Conservation (phyloP, 2,113 vertebrate species). For the Neomonachus schauinslandi region DNA sequence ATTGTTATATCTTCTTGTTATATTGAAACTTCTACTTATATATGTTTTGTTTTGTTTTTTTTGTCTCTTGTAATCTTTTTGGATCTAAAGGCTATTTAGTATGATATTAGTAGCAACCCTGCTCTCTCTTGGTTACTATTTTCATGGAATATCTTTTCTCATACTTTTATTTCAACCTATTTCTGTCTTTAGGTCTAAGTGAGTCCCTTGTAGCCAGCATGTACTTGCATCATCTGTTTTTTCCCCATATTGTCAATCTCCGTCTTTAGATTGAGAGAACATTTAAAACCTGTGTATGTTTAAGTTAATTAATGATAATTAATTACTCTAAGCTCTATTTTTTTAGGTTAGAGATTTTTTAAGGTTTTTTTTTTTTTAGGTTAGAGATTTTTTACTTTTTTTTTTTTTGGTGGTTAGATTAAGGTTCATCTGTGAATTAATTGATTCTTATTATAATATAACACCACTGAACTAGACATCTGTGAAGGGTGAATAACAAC, state of each 20-base stretch:
- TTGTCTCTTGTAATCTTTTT: neutral
- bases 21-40: neutral
- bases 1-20: neutral
- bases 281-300: neutral
- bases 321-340: neutral
- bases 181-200: neutral
- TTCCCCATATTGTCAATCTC: neutral
- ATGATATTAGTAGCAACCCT: neutral
- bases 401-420: neutral
- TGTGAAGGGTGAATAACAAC: neutral
- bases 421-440: neutral
- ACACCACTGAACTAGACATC: neutral
- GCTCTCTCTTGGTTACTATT: neutral
- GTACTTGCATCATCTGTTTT: neutral
- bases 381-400: neutral
- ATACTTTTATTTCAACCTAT: neutral
- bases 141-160: neutral
- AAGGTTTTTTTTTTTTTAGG: neutral
- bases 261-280: neutral
- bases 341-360: neutral
- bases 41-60: neutral
- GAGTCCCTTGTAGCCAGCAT: neutral
- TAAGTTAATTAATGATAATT: neutral
- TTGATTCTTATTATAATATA: neutral
- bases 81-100: neutral